phyloP scores from a whole-genome alignment of 1,140 invertebrate genomes.

The Hesperophylax magnus region DNA sequence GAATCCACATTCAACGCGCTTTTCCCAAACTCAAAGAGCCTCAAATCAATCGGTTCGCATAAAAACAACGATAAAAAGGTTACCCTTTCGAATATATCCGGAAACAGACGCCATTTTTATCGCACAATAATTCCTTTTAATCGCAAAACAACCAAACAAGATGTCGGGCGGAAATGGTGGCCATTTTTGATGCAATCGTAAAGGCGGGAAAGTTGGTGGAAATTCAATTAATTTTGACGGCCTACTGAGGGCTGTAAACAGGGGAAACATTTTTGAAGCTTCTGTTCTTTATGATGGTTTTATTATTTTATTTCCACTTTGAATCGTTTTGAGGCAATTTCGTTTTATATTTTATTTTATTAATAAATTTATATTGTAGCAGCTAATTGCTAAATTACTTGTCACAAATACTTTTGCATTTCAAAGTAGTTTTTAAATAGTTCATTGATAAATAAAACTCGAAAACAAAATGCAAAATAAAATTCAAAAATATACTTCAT shows the following conservation, averaged over 20 bases:
- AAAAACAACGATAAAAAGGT: background rate
- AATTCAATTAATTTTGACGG: slow-evolving; percentile 35
- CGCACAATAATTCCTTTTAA: slow-evolving; percentile 17
- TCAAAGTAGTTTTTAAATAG: too few species aligned
- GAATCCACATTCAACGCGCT: too few species aligned
- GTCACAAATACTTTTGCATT: too few species aligned
- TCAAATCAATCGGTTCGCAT: slow-evolving; percentile 7
- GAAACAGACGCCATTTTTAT: slow-evolving; percentile 3
- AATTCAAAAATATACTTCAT: too few species aligned
- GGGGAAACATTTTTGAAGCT: background rate
- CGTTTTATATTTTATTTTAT: too few species aligned
- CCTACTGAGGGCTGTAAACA: slow-evolving; percentile 23
- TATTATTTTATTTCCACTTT: too few species aligned
- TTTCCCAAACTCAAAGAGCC: background rate
- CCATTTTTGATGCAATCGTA: slow-evolving; percentile 32
- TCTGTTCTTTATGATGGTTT: too few species aligned
- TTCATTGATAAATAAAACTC: too few species aligned
- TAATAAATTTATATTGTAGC: too few species aligned
- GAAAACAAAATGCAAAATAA: too few species aligned
- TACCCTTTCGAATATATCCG: background rate
- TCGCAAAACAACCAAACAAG: slow-evolving; percentile 29
- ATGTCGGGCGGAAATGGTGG: slow-evolving; percentile 9
- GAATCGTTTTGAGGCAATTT: too few species aligned
- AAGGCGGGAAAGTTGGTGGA: slow-evolving; percentile 7
- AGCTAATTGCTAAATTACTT: too few species aligned